Percentiles rank a stretch among this genome's conserved stretches.
phyloP scores from a whole-genome alignment of 2,797 vertebrate species.

The Stomatorhinus walkeri region DNA sequence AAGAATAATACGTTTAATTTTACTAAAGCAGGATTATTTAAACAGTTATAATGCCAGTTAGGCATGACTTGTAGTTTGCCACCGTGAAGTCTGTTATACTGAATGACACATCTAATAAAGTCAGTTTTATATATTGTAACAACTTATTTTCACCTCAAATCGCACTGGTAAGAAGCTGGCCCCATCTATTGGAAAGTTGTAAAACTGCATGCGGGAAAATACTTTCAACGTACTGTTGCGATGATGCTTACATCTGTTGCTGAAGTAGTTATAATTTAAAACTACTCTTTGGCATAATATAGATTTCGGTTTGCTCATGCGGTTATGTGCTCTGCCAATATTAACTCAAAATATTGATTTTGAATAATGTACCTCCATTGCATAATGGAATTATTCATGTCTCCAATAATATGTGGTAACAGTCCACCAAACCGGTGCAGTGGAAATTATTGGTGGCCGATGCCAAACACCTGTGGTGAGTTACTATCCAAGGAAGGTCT shows the following conservation, averaged over 20 bases:
- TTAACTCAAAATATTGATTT: background rate
- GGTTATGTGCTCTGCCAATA: background rate
- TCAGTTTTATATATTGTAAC: background rate
- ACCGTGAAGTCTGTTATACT: background rate
- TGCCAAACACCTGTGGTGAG: constrained; percentile 17
- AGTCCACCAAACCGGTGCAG: background rate
- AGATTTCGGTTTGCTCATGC: background rate
- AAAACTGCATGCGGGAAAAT: background rate
- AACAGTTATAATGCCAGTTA: background rate
- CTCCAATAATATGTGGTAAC: constrained; percentile 19
- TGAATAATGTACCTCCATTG: background rate
- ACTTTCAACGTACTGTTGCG: background rate
- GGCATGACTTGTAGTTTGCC: background rate
- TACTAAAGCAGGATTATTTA: background rate
- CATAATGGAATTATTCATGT: constrained; percentile 11
- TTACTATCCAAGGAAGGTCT: constrained; percentile 7
- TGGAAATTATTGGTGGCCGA: background rate
- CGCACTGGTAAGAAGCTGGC: background rate
- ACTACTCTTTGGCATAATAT: background rate
- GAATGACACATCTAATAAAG: background rate
- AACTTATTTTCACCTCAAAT: background rate
- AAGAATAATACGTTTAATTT: background rate
- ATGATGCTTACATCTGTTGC: background rate
- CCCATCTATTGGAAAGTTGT: constrained; percentile 17
- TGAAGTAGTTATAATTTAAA: background rate